These are phyloP conservation scores for Dufourea novaeangliae DNA, from an alignment of 1,140 invertebrate species.

Conservation along the genomic window DNA sequence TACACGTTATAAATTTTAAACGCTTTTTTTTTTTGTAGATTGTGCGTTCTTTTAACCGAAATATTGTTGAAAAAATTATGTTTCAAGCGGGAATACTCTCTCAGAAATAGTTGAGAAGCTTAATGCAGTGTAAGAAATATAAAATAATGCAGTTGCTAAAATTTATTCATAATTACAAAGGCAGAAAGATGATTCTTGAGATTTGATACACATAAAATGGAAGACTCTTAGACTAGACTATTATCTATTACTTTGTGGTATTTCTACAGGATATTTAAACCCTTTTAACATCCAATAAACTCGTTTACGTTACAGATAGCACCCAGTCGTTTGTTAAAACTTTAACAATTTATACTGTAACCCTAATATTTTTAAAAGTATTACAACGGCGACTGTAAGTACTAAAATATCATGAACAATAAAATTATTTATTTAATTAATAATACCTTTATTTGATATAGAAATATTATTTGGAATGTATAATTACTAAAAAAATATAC, in stretches of 20 bases:
- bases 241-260: conserved; percentile 14
- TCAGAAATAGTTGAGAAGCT: not conserved
- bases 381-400: not conserved
- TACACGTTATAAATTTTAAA: too few relatives aligned
- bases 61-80: not conserved
- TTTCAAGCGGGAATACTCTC: not conserved
- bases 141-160: conserved; percentile 7
- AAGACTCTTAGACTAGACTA: conserved; percentile 41
- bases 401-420: not conserved
- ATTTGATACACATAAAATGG: conserved; percentile 33
- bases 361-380: not conserved
- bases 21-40: too few relatives aligned
- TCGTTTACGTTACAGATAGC: not conserved
- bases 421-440: not conserved
- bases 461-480: not conserved
- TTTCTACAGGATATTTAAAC: conserved; percentile 15
- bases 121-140: conserved; percentile 2
- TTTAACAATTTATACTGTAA: not conserved
- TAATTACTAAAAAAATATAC: not conserved
- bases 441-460: conserved; percentile 12
- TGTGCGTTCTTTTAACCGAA: too few relatives aligned
- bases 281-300: conserved; percentile 32
- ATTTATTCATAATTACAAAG: conserved; percentile 27
- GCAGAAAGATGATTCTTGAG: conserved; percentile 21
- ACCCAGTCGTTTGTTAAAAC: not conserved